Conservation (phyloP, 2,113 vertebrate genomes). For the Notechis scutatus region DNA sequence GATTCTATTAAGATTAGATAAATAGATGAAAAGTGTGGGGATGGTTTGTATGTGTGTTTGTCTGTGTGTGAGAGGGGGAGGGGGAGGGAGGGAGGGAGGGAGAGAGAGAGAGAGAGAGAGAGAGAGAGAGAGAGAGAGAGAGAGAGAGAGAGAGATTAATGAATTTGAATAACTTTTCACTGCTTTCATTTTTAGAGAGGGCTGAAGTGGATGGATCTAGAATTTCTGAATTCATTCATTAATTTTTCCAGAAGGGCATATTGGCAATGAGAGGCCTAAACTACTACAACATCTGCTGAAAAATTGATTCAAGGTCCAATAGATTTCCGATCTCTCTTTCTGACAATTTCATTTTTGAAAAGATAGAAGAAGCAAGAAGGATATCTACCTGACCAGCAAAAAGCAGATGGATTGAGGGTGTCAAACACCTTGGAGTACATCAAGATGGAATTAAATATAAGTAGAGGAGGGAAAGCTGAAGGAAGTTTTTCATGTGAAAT, state of each 20-base stretch:
- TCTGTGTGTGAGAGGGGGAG: too few species aligned
- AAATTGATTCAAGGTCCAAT: neutral
- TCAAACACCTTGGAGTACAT: neutral
- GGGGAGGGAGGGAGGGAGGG: too few species aligned
- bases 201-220: neutral
- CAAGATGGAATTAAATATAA: neutral
- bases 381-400: neutral
- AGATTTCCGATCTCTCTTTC: neutral
- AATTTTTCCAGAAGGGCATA: neutral
- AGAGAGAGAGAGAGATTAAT: neutral
- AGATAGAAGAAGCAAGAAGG: neutral
- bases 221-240: neutral
- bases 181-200: neutral
- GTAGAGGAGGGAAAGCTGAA: neutral
- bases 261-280: neutral
- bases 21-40: neutral
- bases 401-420: neutral
- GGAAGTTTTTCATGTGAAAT: neutral
- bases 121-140: neutral
- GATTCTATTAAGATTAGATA: neutral
- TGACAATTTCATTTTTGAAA: neutral
- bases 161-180: neutral
- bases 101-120: too few species aligned
- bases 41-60: too few species aligned
- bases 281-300: neutral